Evolutionary conservation across 2,113 vertebrate genomes (phyloP).

Genomic region (Ondatra zibethicus): DNA sequence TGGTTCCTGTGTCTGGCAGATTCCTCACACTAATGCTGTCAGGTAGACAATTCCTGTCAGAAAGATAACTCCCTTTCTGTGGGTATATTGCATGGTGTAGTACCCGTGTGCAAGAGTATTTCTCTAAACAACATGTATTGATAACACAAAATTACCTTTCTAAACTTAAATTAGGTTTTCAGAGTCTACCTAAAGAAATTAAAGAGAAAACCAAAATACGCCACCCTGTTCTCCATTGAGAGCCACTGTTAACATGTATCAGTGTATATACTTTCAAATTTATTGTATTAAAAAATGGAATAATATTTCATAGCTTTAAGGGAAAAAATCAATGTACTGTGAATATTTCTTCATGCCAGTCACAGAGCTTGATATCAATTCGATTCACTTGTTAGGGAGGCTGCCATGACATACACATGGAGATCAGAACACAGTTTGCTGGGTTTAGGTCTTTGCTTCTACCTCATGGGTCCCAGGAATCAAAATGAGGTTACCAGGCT

Average conservation of each 20-base stretch:
- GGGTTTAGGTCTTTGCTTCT: neutral
- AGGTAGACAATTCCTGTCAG: neutral
- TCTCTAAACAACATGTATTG: neutral
- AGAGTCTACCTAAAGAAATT: neutral
- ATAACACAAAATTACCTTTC: constrained; percentile 3
- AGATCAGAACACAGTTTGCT: neutral
- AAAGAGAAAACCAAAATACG: neutral
- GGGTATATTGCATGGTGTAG: neutral
- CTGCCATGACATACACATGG: neutral
- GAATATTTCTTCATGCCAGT: neutral
- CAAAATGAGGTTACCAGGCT: neutral
- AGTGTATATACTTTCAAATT: neutral
- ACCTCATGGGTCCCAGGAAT: neutral
- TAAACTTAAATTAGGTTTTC: neutral
- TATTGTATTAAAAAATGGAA: neutral
- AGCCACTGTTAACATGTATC: neutral
- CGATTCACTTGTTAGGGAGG: neutral
- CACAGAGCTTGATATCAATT: neutral
- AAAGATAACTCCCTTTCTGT: neutral
- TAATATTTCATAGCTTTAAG: neutral
- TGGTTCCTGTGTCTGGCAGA: neutral
- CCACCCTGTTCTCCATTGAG: neutral
- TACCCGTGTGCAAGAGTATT: neutral
- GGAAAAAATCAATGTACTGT: neutral
- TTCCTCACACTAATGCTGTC: neutral